phyloP scores from a whole-genome alignment of 2,888 invertebrate genomes.

The Adineta ricciae region DNA sequence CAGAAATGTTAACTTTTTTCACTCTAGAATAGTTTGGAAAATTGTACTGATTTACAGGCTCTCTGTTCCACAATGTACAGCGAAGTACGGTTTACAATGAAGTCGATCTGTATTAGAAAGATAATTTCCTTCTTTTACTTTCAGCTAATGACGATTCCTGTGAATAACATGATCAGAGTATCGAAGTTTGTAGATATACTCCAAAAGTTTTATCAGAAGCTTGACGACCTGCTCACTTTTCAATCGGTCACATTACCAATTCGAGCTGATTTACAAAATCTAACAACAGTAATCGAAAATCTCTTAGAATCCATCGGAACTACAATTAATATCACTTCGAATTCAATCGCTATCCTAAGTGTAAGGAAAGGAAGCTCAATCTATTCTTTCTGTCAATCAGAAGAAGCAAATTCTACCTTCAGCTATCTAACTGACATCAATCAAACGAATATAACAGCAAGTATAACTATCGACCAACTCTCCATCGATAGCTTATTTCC shows the following conservation, averaged over 20 bases:
- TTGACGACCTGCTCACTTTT: not conserved
- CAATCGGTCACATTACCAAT: not conserved
- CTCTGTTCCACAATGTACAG: not conserved
- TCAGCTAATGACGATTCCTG: not conserved
- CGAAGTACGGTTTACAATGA: not conserved
- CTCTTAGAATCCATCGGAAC: not conserved
- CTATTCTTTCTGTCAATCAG: not conserved
- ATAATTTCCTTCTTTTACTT: not conserved
- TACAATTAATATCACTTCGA: not conserved
- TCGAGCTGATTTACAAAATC: not conserved
- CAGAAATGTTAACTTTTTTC: too few relatives aligned
- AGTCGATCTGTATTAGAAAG: not conserved
- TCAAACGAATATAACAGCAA: not conserved
- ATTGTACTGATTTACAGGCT: not conserved
- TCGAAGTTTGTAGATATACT: not conserved
- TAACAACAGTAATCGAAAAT: not conserved
- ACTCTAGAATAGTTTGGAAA: not conserved
- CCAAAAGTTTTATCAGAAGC: not conserved
- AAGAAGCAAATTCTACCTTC: not conserved
- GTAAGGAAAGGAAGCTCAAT: not conserved
- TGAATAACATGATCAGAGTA: not conserved
- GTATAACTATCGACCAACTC: not conserved
- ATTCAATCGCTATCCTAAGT: not conserved
- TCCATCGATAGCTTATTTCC: not conserved
- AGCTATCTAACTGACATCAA: not conserved